Evolutionary conservation across 2,888 invertebrate species (phyloP).

Genomic region (Adelognathus sp.): DNA sequence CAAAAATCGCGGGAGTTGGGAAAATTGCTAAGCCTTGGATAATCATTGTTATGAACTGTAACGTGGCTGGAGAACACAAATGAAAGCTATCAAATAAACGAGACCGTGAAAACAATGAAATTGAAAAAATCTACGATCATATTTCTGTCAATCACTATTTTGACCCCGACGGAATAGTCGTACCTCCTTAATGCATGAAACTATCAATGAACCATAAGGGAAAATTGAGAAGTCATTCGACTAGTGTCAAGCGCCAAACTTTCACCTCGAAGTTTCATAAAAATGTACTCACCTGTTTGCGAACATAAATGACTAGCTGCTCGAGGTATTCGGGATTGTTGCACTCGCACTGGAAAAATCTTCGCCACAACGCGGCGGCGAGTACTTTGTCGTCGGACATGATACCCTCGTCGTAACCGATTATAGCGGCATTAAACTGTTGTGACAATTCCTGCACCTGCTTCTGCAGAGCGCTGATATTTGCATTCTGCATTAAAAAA

Average conservation of each 20-base stretch:
- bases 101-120: too few species aligned
- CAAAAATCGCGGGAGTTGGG: not conserved
- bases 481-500: conserved; percentile 83
- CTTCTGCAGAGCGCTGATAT: conserved; percentile 84
- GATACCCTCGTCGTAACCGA: conserved; percentile 94
- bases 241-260: too few species aligned
- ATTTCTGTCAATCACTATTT: too few species aligned
- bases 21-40: too few species aligned
- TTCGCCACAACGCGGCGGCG: conserved; percentile 93
- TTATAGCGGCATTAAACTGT: conserved; percentile 92
- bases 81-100: too few species aligned
- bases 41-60: too few species aligned
- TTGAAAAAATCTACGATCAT: too few species aligned
- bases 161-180: too few species aligned
- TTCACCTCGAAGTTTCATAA: not conserved
- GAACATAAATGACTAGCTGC: conserved; percentile 88
- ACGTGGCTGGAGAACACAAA: too few species aligned
- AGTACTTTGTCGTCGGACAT: conserved; percentile 88
- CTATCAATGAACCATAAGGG: too few species aligned
- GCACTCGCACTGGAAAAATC: conserved; percentile 87
- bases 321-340: conserved; percentile 87
- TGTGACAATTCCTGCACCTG: conserved; percentile 87
- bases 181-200: too few species aligned
- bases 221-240: too few species aligned
- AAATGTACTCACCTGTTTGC: conserved; percentile 86